Conservation (phyloP, 2,113 vertebrate genomes). For the Ploceus nigricollis region DNA sequence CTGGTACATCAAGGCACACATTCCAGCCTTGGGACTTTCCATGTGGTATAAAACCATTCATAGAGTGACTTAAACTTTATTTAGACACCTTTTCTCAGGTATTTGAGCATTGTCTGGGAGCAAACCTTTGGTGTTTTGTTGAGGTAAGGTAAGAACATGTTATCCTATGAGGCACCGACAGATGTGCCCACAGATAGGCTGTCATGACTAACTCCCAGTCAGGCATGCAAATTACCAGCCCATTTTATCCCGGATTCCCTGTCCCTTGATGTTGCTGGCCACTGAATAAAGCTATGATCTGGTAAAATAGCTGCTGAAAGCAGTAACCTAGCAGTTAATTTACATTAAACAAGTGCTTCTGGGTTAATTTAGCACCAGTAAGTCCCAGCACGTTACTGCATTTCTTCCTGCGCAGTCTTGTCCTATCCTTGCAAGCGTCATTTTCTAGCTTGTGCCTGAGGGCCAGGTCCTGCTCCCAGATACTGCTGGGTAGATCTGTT, state of each 20-base stretch:
- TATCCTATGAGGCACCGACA: neutral
- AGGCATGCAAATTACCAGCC: neutral
- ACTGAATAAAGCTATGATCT: neutral
- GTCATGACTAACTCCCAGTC: neutral
- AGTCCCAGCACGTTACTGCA: rapidly evolving
- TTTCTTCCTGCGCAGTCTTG: neutral
- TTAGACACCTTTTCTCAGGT: neutral
- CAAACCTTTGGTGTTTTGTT: neutral
- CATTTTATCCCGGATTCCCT: neutral
- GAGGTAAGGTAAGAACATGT: neutral
- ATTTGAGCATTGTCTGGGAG: neutral
- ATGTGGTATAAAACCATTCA: neutral
- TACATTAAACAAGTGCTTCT: neutral
- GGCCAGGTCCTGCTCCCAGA: neutral
- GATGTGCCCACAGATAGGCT: neutral
- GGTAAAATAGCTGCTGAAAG: neutral
- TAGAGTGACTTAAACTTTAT: neutral
- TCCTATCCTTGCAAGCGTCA: rapidly evolving
- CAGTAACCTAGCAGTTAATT: neutral
- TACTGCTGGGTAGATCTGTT: neutral
- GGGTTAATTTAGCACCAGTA: neutral
- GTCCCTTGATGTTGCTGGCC: neutral
- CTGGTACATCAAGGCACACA: neutral
- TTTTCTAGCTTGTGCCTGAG: neutral
- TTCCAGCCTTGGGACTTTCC: neutral